Evolutionary conservation across 2,113 vertebrate genomes (phyloP).

Genomic region (Alethe diademata): DNA sequence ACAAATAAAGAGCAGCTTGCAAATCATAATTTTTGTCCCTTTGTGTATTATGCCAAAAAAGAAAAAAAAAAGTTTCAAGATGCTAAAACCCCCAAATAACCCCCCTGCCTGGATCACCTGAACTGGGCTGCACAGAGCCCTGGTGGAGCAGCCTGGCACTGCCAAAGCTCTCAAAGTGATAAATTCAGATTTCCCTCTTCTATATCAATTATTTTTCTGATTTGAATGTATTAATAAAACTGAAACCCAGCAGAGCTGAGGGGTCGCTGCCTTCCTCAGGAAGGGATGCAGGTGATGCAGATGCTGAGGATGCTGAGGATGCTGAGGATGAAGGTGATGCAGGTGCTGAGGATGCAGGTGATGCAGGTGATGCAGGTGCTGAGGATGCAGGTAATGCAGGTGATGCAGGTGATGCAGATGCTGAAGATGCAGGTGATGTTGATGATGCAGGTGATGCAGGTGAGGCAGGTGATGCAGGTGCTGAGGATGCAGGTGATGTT

Average conservation of each 20-base stretch:
- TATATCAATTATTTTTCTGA: background rate
- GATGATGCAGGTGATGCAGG: no score
- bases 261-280: rapidly evolving
- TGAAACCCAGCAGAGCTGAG: rapidly evolving
- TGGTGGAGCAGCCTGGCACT: background rate
- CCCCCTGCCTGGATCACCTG: background rate
- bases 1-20: background rate
- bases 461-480: rapidly evolving
- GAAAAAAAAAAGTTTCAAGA: background rate
- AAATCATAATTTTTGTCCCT: rapidly evolving
- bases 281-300: no score
- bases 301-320: no score
- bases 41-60: background rate
- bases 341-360: no score
- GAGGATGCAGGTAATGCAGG: no score
- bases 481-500: no score
- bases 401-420: no score
- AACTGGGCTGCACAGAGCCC: background rate
- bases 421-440: rapidly evolving
- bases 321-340: no score
- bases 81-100: background rate
- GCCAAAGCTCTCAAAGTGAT: background rate
- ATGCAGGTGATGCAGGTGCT: no score
- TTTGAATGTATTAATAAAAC: background rate
- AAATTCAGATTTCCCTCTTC: rapidly evolving